Evolutionary conservation across 2,797 vertebrate genomes (phyloP).

Genomic region (Pangasius djambal): DNA sequence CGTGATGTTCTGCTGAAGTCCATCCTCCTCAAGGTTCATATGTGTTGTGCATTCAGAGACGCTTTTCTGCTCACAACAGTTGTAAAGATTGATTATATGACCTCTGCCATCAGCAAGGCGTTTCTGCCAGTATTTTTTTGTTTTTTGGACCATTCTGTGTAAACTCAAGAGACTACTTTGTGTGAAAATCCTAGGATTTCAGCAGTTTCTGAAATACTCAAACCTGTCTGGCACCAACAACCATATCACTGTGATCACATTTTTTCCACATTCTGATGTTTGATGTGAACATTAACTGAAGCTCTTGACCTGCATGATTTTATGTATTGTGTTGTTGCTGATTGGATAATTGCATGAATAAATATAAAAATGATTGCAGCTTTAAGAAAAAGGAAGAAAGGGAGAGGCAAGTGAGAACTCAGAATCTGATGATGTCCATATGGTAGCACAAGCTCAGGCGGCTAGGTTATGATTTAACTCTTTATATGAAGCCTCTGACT

Average conservation of each 20-base stretch:
- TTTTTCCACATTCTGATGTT: neutral
- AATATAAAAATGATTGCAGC: neutral
- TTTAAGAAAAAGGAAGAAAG: neutral
- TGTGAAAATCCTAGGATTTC: neutral
- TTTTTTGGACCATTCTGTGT: neutral
- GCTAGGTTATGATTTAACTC: neutral
- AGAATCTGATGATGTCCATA: slow-evolving; percentile 8
- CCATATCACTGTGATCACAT: neutral
- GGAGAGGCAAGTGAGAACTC: neutral
- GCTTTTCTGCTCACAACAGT: slow-evolving; percentile 7
- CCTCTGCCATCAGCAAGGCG: neutral
- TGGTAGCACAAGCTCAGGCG: neutral
- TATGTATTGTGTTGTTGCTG: neutral
- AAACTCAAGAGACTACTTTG: neutral
- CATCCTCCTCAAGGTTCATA: neutral
- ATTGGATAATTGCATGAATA: neutral
- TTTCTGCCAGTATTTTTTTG: neutral
- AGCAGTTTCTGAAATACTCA: neutral
- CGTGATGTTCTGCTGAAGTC: neutral
- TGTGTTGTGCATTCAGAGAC: neutral
- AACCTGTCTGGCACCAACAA: neutral
- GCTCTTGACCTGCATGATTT: neutral
- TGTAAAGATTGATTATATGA: neutral
- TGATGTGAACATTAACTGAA: neutral
- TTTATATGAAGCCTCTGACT: slow-evolving; percentile 11